phyloP scores from a whole-genome alignment of 2,797 vertebrate species.

The Menidia menidia region DNA sequence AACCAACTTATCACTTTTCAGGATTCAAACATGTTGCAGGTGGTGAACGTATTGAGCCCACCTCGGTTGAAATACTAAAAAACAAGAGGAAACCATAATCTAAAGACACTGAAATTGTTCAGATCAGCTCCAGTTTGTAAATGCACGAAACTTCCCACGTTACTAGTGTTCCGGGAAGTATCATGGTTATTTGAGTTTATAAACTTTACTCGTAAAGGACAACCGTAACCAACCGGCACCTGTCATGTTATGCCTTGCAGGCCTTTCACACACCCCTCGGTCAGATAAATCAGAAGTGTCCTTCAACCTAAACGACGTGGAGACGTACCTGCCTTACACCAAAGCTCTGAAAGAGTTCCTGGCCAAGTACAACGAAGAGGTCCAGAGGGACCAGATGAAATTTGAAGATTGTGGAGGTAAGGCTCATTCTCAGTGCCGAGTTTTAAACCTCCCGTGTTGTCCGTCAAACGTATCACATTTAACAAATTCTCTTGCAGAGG shows the following conservation, averaged over 20 bases:
- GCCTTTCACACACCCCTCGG: constrained; percentile 88
- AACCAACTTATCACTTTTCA: too few species aligned
- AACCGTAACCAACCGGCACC: background rate
- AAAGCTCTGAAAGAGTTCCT: constrained; percentile 83
- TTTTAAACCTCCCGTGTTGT: background rate
- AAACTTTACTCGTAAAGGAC: background rate
- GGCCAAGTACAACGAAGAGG: constrained; percentile 68
- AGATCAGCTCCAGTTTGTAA: too few species aligned
- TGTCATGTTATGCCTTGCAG: constrained; percentile 68
- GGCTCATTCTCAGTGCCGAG: background rate
- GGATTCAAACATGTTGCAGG: too few species aligned
- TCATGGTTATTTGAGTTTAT: too few species aligned
- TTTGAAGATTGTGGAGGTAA: constrained; percentile 91
- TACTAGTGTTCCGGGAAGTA: too few species aligned
- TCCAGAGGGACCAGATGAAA: constrained; percentile 79
- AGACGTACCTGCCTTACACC: constrained; percentile 80
- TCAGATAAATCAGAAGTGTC: constrained; percentile 88
- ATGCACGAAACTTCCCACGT: too few species aligned
- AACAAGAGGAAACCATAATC: too few species aligned
- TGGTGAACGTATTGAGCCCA: too few species aligned
- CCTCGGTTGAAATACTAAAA: too few species aligned
- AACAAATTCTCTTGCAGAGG: constrained; percentile 62
- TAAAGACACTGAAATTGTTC: too few species aligned
- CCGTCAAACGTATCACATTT: too few species aligned
- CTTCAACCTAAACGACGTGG: constrained; percentile 74